phyloP scores from a whole-genome alignment of 1,140 invertebrate genomes.

The Philotrypesis tridentata region DNA sequence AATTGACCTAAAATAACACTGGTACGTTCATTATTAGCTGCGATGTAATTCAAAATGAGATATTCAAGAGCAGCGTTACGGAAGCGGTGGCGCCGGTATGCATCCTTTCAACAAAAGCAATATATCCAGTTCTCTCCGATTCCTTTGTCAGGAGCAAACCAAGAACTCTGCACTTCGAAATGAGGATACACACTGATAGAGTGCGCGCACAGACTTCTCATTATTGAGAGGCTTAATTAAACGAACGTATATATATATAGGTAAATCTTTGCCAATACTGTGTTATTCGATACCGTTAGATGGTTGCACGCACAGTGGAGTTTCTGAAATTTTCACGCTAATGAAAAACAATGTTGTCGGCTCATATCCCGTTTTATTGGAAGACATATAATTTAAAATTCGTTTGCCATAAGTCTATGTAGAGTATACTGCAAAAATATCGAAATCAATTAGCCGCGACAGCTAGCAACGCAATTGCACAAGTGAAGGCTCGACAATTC shows the following conservation, averaged over 20 bases:
- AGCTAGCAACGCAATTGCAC: neutral
- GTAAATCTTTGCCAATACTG: neutral
- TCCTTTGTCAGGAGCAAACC: slow-evolving; percentile 30
- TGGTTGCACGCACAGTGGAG: too few species aligned
- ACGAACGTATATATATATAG: too few species aligned
- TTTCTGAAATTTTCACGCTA: too few species aligned
- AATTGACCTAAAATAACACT: slow-evolving; percentile 21
- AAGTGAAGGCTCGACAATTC: neutral
- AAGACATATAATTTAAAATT: too few species aligned
- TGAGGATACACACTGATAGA: slow-evolving; percentile 30
- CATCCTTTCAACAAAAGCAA: slow-evolving; percentile 48
- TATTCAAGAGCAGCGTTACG: slow-evolving; percentile 16
- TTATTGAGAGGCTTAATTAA: neutral
- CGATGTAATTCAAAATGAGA: slow-evolving; percentile 14
- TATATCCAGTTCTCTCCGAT: slow-evolving; percentile 33
- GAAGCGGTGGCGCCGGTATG: neutral
- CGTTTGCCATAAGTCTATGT: too few species aligned
- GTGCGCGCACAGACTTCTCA: neutral
- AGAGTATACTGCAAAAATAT: too few species aligned
- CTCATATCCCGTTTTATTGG: too few species aligned
- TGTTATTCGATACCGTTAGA: too few species aligned
- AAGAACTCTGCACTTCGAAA: slow-evolving; percentile 26
- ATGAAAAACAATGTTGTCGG: too few species aligned
- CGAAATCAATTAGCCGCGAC: too few species aligned
- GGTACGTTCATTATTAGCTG: slow-evolving; percentile 41